Percentiles rank a stretch among this genome's conserved stretches.
phyloP scores from a whole-genome alignment of 2,113 vertebrate species.

The Ctenodactylus gundi region DNA sequence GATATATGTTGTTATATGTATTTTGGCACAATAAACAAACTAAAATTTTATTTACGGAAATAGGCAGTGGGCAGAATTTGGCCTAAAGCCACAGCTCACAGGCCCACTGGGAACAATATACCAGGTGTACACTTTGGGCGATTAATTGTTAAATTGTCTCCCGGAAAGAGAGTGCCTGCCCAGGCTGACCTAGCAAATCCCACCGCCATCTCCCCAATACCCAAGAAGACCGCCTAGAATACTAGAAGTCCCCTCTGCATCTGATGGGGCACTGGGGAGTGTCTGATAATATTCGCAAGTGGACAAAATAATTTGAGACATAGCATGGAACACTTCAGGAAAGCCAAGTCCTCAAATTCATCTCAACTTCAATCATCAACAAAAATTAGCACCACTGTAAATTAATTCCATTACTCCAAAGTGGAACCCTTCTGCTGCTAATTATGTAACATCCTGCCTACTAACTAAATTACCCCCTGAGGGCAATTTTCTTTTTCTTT shows the following conservation, averaged over 20 bases:
- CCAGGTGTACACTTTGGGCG: background rate
- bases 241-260: background rate
- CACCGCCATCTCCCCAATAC: rapidly evolving
- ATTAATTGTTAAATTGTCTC: background rate
- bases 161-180: background rate
- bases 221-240: background rate
- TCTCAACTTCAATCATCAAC: rapidly evolving
- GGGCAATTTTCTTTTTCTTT: background rate
- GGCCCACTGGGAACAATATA: background rate
- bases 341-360: background rate
- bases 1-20: background rate
- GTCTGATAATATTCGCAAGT: background rate
- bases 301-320: background rate
- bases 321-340: background rate
- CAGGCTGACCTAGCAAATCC: background rate
- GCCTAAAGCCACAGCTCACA: background rate
- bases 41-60: background rate
- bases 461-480: background rate
- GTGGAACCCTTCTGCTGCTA: background rate
- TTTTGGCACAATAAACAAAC: background rate
- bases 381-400: background rate
- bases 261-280: background rate
- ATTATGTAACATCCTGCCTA: background rate
- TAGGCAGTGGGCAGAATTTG: background rate
- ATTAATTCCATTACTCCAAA: background rate